A percentile compares a stretch with the other conserved stretches of the same genome.
Evolutionary conservation across 1,140 invertebrate genomes (phyloP).

Genomic region (Pogonomyrmex californicus): DNA sequence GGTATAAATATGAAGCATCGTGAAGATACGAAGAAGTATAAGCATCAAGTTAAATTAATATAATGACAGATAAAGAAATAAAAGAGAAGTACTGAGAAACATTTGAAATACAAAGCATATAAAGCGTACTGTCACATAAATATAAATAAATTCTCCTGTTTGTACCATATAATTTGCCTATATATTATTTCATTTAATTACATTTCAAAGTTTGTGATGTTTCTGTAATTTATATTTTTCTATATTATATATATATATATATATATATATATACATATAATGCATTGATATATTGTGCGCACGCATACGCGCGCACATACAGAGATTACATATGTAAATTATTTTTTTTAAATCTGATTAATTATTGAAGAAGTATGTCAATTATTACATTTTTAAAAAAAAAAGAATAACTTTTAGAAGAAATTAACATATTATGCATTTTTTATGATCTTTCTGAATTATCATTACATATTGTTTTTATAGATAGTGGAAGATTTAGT

Average conservation of each 20-base stretch:
- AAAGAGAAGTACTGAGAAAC: slow-evolving; percentile 33
- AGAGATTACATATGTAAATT: background rate
- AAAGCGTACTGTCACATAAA: slow-evolving; percentile 58
- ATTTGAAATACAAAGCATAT: slow-evolving; percentile 30
- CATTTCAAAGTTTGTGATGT: background rate
- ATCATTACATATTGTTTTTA: background rate
- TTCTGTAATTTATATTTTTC: background rate
- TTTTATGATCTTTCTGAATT: background rate
- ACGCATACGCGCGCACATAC: too few relatives aligned
- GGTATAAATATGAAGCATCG: slow-evolving; percentile 56
- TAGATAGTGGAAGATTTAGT: background rate
- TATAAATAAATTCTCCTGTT: slow-evolving; percentile 72
- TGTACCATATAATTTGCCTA: slow-evolving; percentile 48
- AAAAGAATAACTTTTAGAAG: background rate
- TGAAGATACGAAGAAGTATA: slow-evolving; percentile 12
- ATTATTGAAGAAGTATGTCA: background rate
- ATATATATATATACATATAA: background rate
- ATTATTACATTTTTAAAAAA: background rate
- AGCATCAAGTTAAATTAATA: slow-evolving; percentile 32
- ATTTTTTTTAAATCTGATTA: background rate
- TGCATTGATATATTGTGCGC: too few relatives aligned
- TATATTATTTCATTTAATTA: slow-evolving; percentile 34
- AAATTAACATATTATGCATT: background rate
- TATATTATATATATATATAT: background rate
- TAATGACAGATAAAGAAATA: slow-evolving; percentile 5